These are phyloP conservation scores for Crotophaga sulcirostris DNA, from an alignment of 2,113 vertebrate genomes.

Conservation along the genomic window DNA sequence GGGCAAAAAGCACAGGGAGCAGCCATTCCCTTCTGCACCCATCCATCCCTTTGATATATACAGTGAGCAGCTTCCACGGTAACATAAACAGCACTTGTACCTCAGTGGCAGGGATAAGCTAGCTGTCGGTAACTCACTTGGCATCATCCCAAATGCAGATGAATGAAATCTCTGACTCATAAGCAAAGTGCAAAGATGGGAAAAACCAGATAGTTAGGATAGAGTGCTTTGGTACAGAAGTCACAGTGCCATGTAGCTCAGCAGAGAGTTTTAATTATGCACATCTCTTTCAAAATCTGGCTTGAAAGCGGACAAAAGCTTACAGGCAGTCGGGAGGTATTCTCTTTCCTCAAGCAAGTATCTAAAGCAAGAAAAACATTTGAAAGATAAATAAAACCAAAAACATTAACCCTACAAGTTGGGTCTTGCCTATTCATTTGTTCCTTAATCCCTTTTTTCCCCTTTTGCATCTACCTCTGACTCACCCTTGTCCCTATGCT, in stretches of 20 bases:
- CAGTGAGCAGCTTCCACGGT: rapidly evolving
- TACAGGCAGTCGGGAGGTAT: neutral
- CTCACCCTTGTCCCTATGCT: neutral
- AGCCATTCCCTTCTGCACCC: neutral
- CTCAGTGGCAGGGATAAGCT: too few species aligned
- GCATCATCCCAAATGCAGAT: neutral
- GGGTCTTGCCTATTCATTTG: neutral
- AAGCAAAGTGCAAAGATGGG: neutral
- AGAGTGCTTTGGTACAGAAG: neutral
- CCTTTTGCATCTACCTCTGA: neutral
- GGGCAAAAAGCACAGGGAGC: neutral
- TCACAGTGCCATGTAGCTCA: neutral
- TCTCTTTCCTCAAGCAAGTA: neutral
- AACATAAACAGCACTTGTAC: rapidly evolving
- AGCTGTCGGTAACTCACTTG: neutral
- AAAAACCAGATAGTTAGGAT: neutral
- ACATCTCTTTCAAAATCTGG: neutral
- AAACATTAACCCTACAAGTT: neutral
- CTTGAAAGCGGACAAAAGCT: neutral
- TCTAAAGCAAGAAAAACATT: neutral
- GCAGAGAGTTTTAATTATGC: neutral
- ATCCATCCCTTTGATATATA: rapidly evolving
- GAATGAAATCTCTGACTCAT: neutral
- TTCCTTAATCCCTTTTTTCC: neutral
- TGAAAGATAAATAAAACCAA: neutral